These are phyloP conservation scores for Trilocha varians DNA, from an alignment of 2,888 invertebrate species.

Conservation along the genomic window DNA sequence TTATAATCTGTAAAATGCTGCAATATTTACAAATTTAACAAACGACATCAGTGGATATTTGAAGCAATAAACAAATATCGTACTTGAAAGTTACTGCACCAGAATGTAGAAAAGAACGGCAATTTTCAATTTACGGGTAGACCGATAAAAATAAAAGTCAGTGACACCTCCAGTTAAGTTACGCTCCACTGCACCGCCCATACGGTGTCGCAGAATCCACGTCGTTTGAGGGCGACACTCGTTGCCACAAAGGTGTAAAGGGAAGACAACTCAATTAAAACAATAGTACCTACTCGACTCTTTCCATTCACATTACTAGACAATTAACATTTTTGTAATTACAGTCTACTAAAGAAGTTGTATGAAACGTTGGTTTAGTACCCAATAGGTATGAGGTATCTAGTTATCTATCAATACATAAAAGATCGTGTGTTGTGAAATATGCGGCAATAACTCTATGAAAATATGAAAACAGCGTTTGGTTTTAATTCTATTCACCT, in stretches of 20 bases:
- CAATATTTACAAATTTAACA: no score
- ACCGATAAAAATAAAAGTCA: conserved; percentile 6
- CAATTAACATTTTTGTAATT: no score
- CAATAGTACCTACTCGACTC: conserved; percentile 37
- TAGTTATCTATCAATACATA: no score
- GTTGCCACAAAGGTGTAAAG: conserved; percentile 51
- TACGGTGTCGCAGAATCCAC: conserved; percentile 6
- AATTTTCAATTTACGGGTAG: conserved; percentile 1
- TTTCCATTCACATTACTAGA: conserved; percentile 41
- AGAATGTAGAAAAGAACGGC: conserved; percentile 1
- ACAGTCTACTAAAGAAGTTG: no score
- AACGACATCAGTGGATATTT: no score
- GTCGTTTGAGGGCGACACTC: conserved; percentile 32
- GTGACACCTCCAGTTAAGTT: conserved; percentile 18
- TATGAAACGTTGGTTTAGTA: no score
- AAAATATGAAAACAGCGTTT: no score
- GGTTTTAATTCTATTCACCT: no score
- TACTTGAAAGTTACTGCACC: not conserved
- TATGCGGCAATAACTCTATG: no score
- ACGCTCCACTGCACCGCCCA: conserved; percentile 11
- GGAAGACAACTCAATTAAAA: conserved; percentile 58
- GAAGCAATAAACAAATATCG: not conserved
- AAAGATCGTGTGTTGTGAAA: no score
- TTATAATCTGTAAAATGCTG: no score
- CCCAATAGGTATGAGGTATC: no score